Evolutionary conservation across 2,797 vertebrate genomes (phyloP), one percentile per base, ranked within the genome.

Genomic region (Enteromius anoplus): DNA sequence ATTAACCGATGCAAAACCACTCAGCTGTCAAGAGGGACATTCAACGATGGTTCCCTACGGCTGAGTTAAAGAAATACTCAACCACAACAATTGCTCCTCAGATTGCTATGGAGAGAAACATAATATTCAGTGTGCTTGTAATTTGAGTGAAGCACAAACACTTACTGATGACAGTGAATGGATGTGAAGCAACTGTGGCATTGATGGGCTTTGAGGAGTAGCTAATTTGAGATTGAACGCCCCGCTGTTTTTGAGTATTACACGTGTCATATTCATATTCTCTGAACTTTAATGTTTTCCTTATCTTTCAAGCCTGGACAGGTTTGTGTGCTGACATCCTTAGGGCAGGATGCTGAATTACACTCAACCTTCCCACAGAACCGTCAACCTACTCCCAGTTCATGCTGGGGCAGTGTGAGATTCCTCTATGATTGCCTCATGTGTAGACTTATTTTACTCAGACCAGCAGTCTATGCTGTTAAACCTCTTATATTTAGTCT

Each of bases 301-400:
- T 14, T 78, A 29, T 65, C 75, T 83, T 68, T 73, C 84, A 89
- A 77, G 85, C 80, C 86, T 55, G 23, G 85, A 70, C 87, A 86
- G 82, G 81, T 65, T 82, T 60, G 62, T 45, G 15, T 40, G 29
- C 55, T 73, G 15, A 76, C 69, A 84, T 73, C 68, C 78, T 72
- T 68, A 55, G 78, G 47, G 26, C 82, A 81, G 37, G 81, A 88
- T 81, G 83, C 73, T 83, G 26, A 66, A 49, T 34, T 68, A n/a
- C n/a, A 60, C 23, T 51, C 72, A 81, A 12, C 73, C 51, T 75
- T 60, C 37, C 55, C 45, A 78, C 55, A 68, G 49, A 73, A 73
- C 49, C 10, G 15, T 49, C 55, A 78, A 66, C 66, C 60, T 62
- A 55, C 62, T 80, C 73, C 53, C 53, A 47, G 37, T 69, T 86